Evolutionary conservation across 2,888 invertebrate species (phyloP).

Genomic region (Athrips mouffetella): DNA sequence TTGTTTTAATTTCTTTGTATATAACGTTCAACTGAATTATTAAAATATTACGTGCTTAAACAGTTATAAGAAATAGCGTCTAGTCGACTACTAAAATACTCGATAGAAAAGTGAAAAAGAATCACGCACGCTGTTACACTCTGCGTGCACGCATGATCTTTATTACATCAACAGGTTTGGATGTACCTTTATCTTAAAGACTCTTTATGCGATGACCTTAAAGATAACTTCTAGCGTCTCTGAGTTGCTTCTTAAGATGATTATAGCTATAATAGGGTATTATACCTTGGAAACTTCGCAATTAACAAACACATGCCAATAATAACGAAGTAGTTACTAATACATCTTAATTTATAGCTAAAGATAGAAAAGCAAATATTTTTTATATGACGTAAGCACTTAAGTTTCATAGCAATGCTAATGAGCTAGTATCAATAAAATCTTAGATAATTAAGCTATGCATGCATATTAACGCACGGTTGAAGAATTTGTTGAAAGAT

Average conservation of each 20-base stretch:
- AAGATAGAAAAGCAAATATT: too few relatives aligned
- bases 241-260: conserved; percentile 19
- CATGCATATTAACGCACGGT: neutral
- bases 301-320: neutral
- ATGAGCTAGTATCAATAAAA: conserved; percentile 5
- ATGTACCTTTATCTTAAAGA: neutral
- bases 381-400: neutral
- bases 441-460: neutral
- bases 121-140: too few relatives aligned
- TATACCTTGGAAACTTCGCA: neutral
- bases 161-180: neutral
- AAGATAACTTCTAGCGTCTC: conserved; percentile 33
- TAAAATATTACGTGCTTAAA: too few relatives aligned
- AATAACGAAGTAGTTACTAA: neutral
- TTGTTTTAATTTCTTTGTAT: too few relatives aligned
- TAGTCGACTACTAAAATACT: too few relatives aligned
- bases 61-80: too few relatives aligned
- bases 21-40: too few relatives aligned
- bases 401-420: neutral
- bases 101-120: too few relatives aligned
- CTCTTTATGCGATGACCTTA: conserved; percentile 28
- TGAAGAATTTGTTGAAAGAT: neutral
- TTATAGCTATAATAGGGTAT: conserved; percentile 16
- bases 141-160: too few relatives aligned
- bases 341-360: too few relatives aligned